Evolutionary conservation across 1,140 invertebrate genomes (phyloP).

Genomic region (Lordiphosa clarofinis): DNA sequence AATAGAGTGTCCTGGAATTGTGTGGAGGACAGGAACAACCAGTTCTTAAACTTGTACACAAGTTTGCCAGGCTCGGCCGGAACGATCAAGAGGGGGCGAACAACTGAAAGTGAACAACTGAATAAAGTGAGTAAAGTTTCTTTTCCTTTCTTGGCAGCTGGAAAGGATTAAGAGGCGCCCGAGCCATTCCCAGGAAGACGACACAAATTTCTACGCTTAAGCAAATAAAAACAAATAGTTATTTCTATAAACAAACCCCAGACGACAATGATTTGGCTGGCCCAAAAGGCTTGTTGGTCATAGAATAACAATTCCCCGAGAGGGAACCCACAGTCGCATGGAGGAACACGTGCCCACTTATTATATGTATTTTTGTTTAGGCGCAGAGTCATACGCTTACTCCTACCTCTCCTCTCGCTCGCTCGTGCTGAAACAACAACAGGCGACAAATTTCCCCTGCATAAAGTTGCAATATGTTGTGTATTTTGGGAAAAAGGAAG

Average conservation of each 20-base stretch:
- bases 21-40: too few species aligned
- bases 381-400: slow-evolving; percentile 1
- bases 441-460: slow-evolving; percentile 36
- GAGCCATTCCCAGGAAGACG: slow-evolving; percentile 35
- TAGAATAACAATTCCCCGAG: slow-evolving; percentile 46
- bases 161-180: slow-evolving; percentile 52
- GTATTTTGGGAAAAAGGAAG: slow-evolving; percentile 41
- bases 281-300: slow-evolving; percentile 49
- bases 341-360: slow-evolving; percentile 71
- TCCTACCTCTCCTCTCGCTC: slow-evolving; percentile 7
- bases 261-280: slow-evolving; percentile 4
- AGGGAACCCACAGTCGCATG: background rate
- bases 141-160: slow-evolving; percentile 47
- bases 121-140: too few species aligned
- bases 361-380: slow-evolving; percentile 45
- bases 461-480: slow-evolving; percentile 74
- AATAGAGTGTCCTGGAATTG: too few species aligned
- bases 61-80: too few species aligned
- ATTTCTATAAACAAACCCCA: slow-evolving; percentile 62
- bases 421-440: slow-evolving; percentile 49
- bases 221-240: slow-evolving; percentile 69
- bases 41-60: too few species aligned
- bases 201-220: slow-evolving; percentile 51
- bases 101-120: too few species aligned
- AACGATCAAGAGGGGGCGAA: too few species aligned